Conservation (phyloP, 2,888 invertebrate genomes). For the Cerceris rybyensis region DNA sequence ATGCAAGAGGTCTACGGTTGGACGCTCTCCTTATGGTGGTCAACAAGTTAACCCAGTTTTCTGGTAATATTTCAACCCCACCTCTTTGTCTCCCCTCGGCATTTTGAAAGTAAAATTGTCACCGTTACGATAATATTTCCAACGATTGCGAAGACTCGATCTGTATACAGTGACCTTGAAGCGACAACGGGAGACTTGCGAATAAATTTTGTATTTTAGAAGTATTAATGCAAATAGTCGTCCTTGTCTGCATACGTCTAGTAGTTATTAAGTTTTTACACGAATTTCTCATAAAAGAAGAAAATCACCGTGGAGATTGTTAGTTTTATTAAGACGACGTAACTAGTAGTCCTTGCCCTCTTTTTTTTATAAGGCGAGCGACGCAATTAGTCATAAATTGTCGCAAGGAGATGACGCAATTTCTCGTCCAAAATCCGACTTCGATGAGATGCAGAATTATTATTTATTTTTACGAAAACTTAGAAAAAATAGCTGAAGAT, state of each 20-base stretch:
- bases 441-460: conserved; percentile 16
- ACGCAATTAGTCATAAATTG: conserved; percentile 20
- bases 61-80: neutral
- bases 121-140: neutral
- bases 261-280: no score
- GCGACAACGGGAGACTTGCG: no score
- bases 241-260: no score
- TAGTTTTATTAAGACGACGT: conserved; percentile 4
- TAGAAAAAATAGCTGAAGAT: no score
- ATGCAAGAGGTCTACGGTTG: conserved; percentile 61
- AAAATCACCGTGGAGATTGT: neutral
- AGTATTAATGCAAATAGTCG: no score
- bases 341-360: conserved; percentile 26
- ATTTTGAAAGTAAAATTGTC: conserved; percentile 44
- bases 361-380: conserved; percentile 10
- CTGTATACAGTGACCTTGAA: no score
- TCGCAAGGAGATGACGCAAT: conserved; percentile 21
- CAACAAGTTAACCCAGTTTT: conserved; percentile 50
- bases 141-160: neutral
- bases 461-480: conserved; percentile 19
- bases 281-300: neutral
- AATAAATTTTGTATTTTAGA: no score
- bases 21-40: conserved; percentile 1
- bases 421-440: conserved; percentile 28
- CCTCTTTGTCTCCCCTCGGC: conserved; percentile 3